Evolutionary conservation across 1,140 invertebrate species (phyloP).

Genomic region (Temnothorax longispinosus): DNA sequence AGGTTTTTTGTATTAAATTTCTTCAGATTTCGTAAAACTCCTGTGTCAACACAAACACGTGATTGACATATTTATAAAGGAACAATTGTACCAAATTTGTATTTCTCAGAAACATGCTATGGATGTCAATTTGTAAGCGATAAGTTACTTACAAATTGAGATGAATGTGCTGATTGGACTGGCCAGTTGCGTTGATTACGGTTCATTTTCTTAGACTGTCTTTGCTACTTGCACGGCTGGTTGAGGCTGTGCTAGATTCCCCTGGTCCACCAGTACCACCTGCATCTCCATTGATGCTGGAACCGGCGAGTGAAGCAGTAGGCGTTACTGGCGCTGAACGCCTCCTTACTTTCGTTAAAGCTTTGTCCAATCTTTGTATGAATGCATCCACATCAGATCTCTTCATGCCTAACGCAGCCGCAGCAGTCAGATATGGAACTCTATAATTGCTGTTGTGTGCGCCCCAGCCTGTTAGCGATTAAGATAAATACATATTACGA

Average conservation of each 20-base stretch:
- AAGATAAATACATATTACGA: conserved; percentile 42
- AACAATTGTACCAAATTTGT: background rate
- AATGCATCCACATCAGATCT: conserved; percentile 89
- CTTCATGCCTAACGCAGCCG: conserved; percentile 90
- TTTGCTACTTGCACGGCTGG: conserved; percentile 87
- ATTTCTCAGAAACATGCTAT: conserved; percentile 62
- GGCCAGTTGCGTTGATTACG: conserved; percentile 84
- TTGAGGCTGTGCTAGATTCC: conserved; percentile 85
- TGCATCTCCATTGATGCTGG: conserved; percentile 83
- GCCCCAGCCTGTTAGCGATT: conserved; percentile 88
- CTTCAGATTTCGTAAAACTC: conserved; percentile 3
- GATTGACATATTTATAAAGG: background rate
- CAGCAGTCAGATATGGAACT: conserved; percentile 90
- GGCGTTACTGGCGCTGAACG: conserved; percentile 86
- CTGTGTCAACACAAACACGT: conserved; percentile 1
- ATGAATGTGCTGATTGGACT: conserved; percentile 84
- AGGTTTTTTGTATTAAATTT: background rate
- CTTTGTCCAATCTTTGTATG: conserved; percentile 88
- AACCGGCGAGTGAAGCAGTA: conserved; percentile 83
- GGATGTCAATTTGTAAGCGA: conserved; percentile 65
- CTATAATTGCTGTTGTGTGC: conserved; percentile 89
- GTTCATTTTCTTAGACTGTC: conserved; percentile 87
- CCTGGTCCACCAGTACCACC: conserved; percentile 81
- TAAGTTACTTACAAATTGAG: conserved; percentile 77
- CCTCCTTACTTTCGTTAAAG: conserved; percentile 85